Base-by-base conservation (phyloP, 2,888 invertebrate genomes). In the Sinelater perroti region DNA sequence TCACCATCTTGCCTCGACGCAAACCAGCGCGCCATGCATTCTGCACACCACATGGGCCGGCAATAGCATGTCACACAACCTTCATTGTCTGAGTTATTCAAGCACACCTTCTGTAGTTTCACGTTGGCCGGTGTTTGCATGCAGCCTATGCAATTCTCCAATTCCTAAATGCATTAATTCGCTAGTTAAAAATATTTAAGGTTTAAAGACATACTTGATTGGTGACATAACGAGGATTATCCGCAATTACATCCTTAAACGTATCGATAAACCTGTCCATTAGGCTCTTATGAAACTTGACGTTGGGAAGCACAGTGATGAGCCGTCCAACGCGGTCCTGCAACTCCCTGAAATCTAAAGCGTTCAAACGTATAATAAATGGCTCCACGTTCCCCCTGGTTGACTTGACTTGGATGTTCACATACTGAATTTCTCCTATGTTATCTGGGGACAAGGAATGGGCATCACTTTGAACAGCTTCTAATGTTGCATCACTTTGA, bases 1-100 rank as follows among this genome's bases (percentile, higher is more conserved):
- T 85, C 79, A 62, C 85, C 84, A 67, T 87, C 83, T 75, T 93
- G 93, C 31, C 92, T 84, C 38, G 92, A 88, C 8, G 91, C 93
- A 82, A 93, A 95, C 93, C 93, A 93, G 70, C 88, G 87, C 0
- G 87, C 91, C 82, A 93, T 85, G 75, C 93, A 96, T 64, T 89
- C 85, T 14, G 85, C 79, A 79, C 95, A 96, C 95, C 95, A 95
- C 85, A 95, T 87, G 16, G 93, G 95, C 47, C 91, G 86, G 74
- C 91, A 92, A 71, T 85, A 87, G 71, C 91, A 91, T 46, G 75
- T 79, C 2, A 69, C 74, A 69, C 87, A 87, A 58, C 78, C 75
- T 8, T 72, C 70, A 46, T 76, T 78, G 55, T 78, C 79, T 6
- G 63, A 60, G n/a, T 75, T 79, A 13, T 76, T 75, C 16, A 70